These are phyloP conservation scores for Caradrina clavipalpis DNA, from an alignment of 2,888 invertebrate species.

Conservation along the genomic window DNA sequence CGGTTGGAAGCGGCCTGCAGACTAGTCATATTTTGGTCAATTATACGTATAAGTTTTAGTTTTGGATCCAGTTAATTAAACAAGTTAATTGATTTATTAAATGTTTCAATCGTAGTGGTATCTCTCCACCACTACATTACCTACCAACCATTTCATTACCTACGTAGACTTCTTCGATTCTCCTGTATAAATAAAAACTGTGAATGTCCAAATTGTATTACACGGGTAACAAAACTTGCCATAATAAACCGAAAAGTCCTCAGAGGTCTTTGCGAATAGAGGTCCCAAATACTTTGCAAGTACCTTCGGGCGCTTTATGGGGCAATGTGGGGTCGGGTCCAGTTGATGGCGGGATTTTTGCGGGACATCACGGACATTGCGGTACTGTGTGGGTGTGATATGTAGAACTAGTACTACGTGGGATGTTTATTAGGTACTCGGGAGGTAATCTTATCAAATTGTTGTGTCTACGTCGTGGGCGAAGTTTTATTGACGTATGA, in stretches of 20 bases:
- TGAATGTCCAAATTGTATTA: conserved; percentile 34
- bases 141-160: background rate
- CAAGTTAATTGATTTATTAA: too few relatives aligned
- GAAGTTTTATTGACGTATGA: background rate
- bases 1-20: too few relatives aligned
- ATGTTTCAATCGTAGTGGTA: too few relatives aligned
- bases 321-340: conserved; percentile 21
- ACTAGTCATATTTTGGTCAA: too few relatives aligned
- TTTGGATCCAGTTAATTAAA: too few relatives aligned
- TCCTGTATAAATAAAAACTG: conserved; percentile 10
- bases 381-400: conserved; percentile 14
- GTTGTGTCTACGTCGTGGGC: background rate
- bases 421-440: background rate
- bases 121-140: background rate
- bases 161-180: background rate
- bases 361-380: conserved; percentile 12
- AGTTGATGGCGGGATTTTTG: conserved; percentile 40
- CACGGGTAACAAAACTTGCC: conserved; percentile 45
- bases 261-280: conserved; percentile 43
- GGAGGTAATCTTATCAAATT: conserved; percentile 7
- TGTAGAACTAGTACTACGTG: conserved; percentile 1
- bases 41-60: too few relatives aligned
- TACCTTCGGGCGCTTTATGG: conserved; percentile 37
- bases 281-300: conserved; percentile 53
- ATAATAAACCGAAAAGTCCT: conserved; percentile 49